phyloP scores from a whole-genome alignment of 1,140 invertebrate genomes.

The Bombus sibiricus region DNA sequence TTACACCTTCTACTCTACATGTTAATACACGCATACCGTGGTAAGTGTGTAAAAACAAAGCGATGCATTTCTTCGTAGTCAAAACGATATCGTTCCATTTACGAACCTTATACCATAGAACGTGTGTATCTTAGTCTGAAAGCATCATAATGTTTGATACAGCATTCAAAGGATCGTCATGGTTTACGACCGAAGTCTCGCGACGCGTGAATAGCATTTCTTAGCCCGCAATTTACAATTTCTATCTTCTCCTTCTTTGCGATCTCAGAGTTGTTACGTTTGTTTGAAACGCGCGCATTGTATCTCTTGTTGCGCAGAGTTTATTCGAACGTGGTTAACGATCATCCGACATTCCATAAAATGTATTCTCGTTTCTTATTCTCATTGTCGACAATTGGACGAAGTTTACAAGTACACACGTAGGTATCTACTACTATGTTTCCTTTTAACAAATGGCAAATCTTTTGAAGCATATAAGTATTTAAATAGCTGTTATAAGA shows the following conservation, averaged over 20 bases:
- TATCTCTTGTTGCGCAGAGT: not conserved
- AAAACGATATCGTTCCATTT: not conserved
- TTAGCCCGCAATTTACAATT: not conserved
- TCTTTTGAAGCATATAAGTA: not conserved
- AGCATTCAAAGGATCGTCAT: not conserved
- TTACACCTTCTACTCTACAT: not conserved
- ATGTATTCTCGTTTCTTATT: no score
- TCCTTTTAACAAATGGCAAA: no score
- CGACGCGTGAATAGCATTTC: not conserved
- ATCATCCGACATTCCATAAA: not conserved
- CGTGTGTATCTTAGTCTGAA: not conserved
- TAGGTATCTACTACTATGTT: fast-evolving
- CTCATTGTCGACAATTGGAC: not conserved
- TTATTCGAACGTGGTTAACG: not conserved
- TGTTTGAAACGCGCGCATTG: not conserved
- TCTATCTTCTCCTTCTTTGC: not conserved
- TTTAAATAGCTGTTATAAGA: not conserved
- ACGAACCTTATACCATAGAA: not conserved
- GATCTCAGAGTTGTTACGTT: no score
- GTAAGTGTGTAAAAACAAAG: not conserved
- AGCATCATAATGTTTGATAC: not conserved
- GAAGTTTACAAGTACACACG: not conserved
- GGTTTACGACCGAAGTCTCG: not conserved
- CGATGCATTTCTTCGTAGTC: not conserved
- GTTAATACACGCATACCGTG: not conserved